Evolutionary conservation across 2,113 vertebrate species (phyloP).

Genomic region (Fulica atra): DNA sequence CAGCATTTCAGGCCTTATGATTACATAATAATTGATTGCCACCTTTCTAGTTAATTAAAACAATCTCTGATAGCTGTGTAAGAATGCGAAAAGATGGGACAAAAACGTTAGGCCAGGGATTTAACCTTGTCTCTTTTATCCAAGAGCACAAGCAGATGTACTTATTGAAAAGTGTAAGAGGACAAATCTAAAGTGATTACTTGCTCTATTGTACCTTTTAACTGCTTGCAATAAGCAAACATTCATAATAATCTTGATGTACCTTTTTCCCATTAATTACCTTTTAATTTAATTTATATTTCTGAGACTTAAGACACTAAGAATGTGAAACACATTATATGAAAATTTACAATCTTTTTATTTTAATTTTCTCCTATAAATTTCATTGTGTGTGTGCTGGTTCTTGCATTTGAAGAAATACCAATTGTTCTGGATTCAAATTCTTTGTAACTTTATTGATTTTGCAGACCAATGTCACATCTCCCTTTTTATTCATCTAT

Average conservation of each 20-base stretch:
- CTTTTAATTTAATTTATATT: background rate
- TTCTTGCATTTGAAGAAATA: background rate
- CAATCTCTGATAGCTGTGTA: background rate
- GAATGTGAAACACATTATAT: background rate
- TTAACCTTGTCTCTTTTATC: background rate
- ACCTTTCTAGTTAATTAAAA: background rate
- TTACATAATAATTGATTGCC: background rate
- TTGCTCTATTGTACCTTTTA: background rate
- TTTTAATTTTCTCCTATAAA: background rate
- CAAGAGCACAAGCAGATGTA: background rate
- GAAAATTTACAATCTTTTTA: background rate
- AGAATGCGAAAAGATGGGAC: background rate
- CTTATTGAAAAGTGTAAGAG: background rate
- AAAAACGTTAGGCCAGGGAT: background rate
- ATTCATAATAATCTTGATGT: background rate
- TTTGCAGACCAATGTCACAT: background rate
- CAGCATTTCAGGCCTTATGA: background rate
- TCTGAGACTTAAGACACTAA: background rate
- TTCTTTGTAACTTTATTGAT: background rate
- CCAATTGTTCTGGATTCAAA: background rate
- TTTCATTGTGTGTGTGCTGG: accelerated
- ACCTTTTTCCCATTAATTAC: background rate
- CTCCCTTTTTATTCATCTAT: background rate
- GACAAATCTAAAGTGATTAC: background rate
- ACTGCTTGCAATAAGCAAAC: background rate